A percentile compares a stretch with the other conserved stretches of the same genome.
Conservation (phyloP, 2,888 invertebrate genomes). For the Heteromyza rotundicornis region DNA sequence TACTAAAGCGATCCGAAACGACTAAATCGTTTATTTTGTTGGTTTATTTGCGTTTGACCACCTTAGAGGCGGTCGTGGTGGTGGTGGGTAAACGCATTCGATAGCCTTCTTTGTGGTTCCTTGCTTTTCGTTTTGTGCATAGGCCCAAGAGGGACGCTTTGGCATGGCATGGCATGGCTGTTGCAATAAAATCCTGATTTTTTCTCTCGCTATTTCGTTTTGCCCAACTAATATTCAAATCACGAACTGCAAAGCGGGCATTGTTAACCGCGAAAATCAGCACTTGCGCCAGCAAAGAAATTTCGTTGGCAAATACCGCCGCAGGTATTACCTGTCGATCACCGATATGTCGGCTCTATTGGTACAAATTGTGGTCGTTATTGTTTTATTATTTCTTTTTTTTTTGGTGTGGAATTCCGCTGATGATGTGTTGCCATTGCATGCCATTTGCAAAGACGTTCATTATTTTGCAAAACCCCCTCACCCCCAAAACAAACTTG, state of each 20-base stretch:
- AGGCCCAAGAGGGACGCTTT: constrained; percentile 14
- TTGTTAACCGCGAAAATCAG: background rate
- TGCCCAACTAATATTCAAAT: constrained; percentile 19
- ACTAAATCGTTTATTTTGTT: no score
- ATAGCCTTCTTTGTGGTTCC: no score
- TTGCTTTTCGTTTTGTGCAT: background rate
- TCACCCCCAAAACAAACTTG: background rate
- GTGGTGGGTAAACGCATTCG: no score
- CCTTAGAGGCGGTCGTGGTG: no score
- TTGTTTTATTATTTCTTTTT: background rate
- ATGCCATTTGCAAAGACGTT: constrained; percentile 13
- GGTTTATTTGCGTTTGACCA: no score
- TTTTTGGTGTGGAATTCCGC: background rate
- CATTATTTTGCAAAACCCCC: constrained; percentile 7
- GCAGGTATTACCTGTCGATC: constrained; percentile 21
- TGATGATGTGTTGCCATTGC: constrained; percentile 17
- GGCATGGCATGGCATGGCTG: constrained; percentile 7
- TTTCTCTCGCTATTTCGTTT: no score
- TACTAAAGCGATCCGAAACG: no score
- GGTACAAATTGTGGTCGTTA: background rate
- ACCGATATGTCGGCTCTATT: constrained; percentile 6
- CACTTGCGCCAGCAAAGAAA: background rate
- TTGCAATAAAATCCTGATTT: no score
- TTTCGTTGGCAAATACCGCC: constrained; percentile 1
- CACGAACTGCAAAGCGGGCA: constrained; percentile 13